A percentile compares a stretch with the other conserved stretches of the same genome.
Evolutionary conservation across 2,113 vertebrate genomes (phyloP).

Genomic region (Phyllostomus discolor): DNA sequence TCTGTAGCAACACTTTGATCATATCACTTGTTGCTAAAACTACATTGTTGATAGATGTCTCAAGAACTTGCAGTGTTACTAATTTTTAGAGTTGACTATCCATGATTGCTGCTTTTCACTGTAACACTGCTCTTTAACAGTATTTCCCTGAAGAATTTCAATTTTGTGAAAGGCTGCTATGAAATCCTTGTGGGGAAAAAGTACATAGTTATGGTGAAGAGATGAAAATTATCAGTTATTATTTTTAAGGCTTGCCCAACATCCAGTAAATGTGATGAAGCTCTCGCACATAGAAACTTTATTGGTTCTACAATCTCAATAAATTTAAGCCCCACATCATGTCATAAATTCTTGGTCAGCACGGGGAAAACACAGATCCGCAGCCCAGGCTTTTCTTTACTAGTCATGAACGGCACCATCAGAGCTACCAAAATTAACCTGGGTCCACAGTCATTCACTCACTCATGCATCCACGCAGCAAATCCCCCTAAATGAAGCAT

Average conservation of each 20-base stretch:
- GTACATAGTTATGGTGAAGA: background rate
- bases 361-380: background rate
- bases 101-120: conserved; percentile 46
- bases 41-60: background rate
- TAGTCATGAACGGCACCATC: background rate
- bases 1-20: conserved; percentile 8
- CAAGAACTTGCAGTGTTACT: conserved; percentile 62
- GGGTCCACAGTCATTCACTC: background rate
- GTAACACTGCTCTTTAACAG: conserved; percentile 19
- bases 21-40: background rate
- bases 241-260: background rate
- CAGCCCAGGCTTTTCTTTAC: background rate
- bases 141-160: conserved; percentile 31
- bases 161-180: conserved; percentile 30
- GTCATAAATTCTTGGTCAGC: background rate
- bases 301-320: background rate
- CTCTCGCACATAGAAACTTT: background rate
- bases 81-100: conserved; percentile 52
- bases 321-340: background rate
- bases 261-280: background rate
- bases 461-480: background rate
- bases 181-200: conserved; percentile 13
- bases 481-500: background rate
- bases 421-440: background rate
- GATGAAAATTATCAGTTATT: conserved; percentile 47